phyloP scores from a whole-genome alignment of 2,113 vertebrate species.

The Esox niger region DNA sequence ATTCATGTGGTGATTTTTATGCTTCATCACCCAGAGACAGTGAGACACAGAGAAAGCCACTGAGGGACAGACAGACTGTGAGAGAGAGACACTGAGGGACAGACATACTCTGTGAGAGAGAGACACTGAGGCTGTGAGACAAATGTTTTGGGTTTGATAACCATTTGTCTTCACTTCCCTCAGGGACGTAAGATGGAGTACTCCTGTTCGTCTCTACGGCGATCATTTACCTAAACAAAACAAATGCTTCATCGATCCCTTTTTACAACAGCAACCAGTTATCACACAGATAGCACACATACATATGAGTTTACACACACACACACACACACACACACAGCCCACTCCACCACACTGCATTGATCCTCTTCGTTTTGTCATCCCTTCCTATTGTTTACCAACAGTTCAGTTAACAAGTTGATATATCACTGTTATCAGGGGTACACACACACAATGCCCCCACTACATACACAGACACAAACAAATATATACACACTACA shows the following conservation, averaged over 20 bases:
- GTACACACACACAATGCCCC: too few relatives aligned
- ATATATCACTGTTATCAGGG: conserved; percentile 14
- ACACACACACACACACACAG: conserved; percentile 18
- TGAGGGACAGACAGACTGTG: too few relatives aligned
- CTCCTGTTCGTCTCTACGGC: conserved; percentile 52
- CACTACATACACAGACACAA: too few relatives aligned
- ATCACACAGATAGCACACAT: conserved; percentile 24
- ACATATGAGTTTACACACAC: conserved; percentile 7
- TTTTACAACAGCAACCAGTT: conserved; percentile 17
- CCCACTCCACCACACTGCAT: conserved; percentile 32
- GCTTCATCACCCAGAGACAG: too few relatives aligned
- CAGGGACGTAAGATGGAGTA: conserved; percentile 61
- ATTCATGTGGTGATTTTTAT: too few relatives aligned
- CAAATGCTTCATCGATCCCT: conserved; percentile 63
- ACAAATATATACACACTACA: too few relatives aligned
- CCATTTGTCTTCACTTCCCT: conserved; percentile 63
- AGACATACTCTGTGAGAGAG: too few relatives aligned
- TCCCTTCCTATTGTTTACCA: conserved; percentile 41
- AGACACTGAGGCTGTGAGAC: background rate
- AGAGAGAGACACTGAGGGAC: too few relatives aligned
- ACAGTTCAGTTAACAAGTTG: conserved; percentile 19
- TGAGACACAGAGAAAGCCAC: too few relatives aligned
- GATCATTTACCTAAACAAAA: conserved; percentile 72
- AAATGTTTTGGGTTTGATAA: conserved; percentile 49
- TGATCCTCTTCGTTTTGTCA: conserved; percentile 64